Evolutionary conservation across 2,888 invertebrate genomes (phyloP).

Genomic region (Cerceris rybyensis): DNA sequence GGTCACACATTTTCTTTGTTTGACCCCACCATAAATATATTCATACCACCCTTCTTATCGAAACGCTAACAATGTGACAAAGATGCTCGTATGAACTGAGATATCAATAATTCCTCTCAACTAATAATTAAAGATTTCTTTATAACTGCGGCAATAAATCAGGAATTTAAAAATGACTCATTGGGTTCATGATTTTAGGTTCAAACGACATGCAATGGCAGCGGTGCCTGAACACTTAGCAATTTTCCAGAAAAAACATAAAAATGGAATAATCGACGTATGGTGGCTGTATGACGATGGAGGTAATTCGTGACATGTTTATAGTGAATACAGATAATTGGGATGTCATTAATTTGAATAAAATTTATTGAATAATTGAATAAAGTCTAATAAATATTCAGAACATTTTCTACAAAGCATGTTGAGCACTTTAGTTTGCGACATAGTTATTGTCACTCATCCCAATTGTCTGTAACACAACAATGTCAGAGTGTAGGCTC

Average conservation of each 20-base stretch:
- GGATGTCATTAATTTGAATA: slow-evolving; percentile 5
- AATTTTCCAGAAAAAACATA: slow-evolving; percentile 90
- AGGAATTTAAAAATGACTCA: too few species aligned
- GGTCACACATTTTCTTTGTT: too few species aligned
- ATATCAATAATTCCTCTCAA: too few species aligned
- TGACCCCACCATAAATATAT: too few species aligned
- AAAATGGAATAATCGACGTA: slow-evolving; percentile 93
- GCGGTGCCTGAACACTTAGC: slow-evolving; percentile 87
- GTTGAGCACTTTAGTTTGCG: neutral
- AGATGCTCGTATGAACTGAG: too few species aligned
- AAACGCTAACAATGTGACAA: too few species aligned
- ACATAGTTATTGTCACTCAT: neutral
- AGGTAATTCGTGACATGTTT: slow-evolving; percentile 81
- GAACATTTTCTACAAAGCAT: neutral
- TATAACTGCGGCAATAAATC: too few species aligned
- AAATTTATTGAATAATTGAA: neutral
- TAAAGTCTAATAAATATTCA: too few species aligned
- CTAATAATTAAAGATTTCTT: too few species aligned
- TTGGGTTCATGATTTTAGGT: slow-evolving; percentile 46
- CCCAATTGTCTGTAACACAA: slow-evolving; percentile 1
- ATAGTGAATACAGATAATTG: slow-evolving; percentile 16
- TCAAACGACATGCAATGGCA: slow-evolving; percentile 72
- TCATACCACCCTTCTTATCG: too few species aligned
- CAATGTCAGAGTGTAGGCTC: slow-evolving; percentile 33
- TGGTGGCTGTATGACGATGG: slow-evolving; percentile 99